Base-by-base conservation (phyloP, 2,888 invertebrate genomes). In the Rutpela maculata region DNA sequence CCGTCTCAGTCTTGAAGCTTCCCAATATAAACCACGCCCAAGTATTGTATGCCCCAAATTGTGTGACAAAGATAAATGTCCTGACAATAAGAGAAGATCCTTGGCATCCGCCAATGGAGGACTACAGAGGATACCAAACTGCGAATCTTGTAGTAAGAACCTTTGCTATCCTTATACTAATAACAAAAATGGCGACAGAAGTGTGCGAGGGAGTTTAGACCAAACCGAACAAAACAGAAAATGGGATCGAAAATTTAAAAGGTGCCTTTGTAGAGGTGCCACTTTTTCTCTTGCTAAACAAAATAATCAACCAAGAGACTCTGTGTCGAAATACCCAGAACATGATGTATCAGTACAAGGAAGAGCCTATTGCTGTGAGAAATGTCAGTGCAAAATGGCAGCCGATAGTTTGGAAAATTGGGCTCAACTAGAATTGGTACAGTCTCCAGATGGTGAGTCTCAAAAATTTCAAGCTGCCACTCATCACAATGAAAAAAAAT, bases 61-160 rank as follows among this genome's bases (percentile, higher is more conserved):
- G 12, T 63, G 50, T 31, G 26, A 50, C 22, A 70, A 60, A 60
- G 70, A 70, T 5, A 72, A 72, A 26, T 55, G 55, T 12, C 56
- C 67, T 1, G 12, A 12, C 0, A 59, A 17, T 35, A 57, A 18
- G 3, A 55, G 11, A 55, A 67, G 26, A 12, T 43, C 18, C 10
- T 26, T 26, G 22, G 12, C 15, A 15, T 18, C 10, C 12, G 0
- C 12, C 12, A 50, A 15, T 7, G 15, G 10, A 50, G 12, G 35
- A 19, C 0, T 12, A 0, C 43, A 43, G 43, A 18, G 19, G 22
- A 19, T 56, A n/a, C 55, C 50, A 1, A 26, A 67, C 17, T 65
- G 43, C 15, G 55, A 67, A 26, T 50, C 9, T 67, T 55, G 55
- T n/a, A 50, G 26, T 17, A 67, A 55, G 19, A n/a, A 50, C 55